phyloP scores from a whole-genome alignment of 2,113 vertebrate genomes.

The Laticauda laticaudata region DNA sequence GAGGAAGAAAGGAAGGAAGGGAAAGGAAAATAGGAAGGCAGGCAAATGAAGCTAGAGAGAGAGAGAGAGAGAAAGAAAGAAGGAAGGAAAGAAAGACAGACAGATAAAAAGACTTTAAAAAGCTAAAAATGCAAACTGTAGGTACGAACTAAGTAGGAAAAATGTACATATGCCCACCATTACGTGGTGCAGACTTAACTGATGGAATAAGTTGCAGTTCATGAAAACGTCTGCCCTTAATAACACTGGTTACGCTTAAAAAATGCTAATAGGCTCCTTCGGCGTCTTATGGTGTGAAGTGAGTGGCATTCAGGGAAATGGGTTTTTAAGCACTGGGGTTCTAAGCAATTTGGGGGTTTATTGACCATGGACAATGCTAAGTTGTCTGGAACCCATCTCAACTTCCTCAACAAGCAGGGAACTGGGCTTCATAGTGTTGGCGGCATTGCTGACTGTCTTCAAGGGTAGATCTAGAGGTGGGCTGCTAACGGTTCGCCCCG shows the following conservation, averaged over 20 bases:
- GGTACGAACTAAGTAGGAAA: not conserved
- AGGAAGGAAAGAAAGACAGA: too few relatives aligned
- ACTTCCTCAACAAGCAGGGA: not conserved
- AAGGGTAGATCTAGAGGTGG: not conserved
- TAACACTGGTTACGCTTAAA: not conserved
- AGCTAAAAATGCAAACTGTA: not conserved
- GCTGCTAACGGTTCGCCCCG: too few relatives aligned
- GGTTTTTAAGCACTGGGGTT: not conserved
- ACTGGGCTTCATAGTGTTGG: not conserved
- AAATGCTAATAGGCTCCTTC: not conserved
- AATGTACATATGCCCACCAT: not conserved
- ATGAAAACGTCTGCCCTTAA: not conserved
- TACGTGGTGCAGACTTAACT: not conserved
- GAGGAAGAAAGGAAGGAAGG: not conserved
- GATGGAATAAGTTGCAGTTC: not conserved
- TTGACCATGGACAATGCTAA: not conserved
- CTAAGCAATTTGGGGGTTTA: not conserved
- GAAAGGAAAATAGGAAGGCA: not conserved
- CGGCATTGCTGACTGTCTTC: too few relatives aligned
- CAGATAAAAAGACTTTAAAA: not conserved
- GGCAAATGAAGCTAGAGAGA: accelerated
- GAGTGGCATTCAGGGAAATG: not conserved
- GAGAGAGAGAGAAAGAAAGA: not conserved
- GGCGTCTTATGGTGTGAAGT: not conserved
- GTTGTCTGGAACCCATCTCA: not conserved